Percentiles rank a stretch among this genome's conserved stretches.
phyloP scores from a whole-genome alignment of 2,797 vertebrate genomes.

The Alcedo atthis region DNA sequence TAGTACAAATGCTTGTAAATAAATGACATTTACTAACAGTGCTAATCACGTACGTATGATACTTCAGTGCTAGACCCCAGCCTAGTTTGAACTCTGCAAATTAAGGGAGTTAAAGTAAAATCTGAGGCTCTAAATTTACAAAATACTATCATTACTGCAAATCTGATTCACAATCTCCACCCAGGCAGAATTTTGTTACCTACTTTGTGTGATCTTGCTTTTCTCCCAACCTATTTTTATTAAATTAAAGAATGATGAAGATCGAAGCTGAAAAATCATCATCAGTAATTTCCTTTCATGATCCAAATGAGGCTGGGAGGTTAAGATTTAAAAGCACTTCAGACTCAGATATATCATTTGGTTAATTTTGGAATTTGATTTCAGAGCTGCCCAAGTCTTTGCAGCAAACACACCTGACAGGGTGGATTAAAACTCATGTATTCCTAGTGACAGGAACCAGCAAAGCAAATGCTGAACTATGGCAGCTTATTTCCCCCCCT shows the following conservation, averaged over 20 bases:
- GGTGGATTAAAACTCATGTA: background rate
- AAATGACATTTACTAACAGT: background rate
- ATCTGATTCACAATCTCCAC: background rate
- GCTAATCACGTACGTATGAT: background rate
- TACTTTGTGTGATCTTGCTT: background rate
- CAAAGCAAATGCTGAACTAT: background rate
- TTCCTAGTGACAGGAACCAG: background rate
- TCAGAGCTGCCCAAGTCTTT: background rate
- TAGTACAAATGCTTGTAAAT: background rate
- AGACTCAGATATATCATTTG: background rate
- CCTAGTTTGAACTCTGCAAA: background rate
- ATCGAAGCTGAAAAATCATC: background rate
- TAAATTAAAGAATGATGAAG: background rate
- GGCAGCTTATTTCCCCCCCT: background rate
- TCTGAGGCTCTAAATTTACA: background rate
- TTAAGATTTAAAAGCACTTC: background rate
- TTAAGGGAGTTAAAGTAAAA: background rate
- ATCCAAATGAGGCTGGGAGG: background rate
- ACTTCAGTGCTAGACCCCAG: background rate
- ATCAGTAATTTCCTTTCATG: background rate
- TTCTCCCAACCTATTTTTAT: background rate
- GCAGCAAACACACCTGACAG: background rate
- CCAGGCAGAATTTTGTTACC: background rate
- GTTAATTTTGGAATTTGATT: background rate
- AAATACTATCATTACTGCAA: background rate